Base-by-base conservation (phyloP, 1,140 invertebrate genomes). In the Bombus pyrosoma region DNA sequence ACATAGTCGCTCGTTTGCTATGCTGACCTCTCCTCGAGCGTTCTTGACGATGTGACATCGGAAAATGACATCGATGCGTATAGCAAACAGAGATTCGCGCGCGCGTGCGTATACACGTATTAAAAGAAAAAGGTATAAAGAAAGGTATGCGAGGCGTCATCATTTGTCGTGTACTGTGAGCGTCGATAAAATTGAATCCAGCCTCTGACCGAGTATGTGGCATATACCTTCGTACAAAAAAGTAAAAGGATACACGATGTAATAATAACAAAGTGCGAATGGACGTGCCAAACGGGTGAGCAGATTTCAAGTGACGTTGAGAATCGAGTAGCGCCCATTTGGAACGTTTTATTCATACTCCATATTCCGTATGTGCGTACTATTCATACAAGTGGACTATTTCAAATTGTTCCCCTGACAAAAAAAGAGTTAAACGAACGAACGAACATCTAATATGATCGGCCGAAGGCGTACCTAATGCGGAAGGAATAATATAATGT, bases 11-110 rank as follows among this genome's bases (percentile, higher is more conserved):
- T 82, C 83, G 34, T 88, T 88, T 74, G 41, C 41, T 53, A 43
- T 62, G 71, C 75, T 43, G 76, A 85, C 39, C 82, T 91, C 87
- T 91, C 89, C 89, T 90, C 81, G 86, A 91, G 66, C 75, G 62
- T 90, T 90, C 47, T 88, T 82, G 74, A 66, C 85, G 62, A 85
- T 84, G 74, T 76, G 69, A 84, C 64, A 73, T 59, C 66, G 28
- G 41, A 72, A 59, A 78, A 83, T 66, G 62, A 77, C 72, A 59
- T 41, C 41, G 83, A 79, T 59, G 77, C 43, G 41, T 82, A 74
- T 71, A 72, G 62, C 43, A 80, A 64, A 87, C 37, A 83, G 15
- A 73, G 9, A 78, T 9, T 66, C 69, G 59, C 3, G 69, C 28
- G n/a, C 25, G 57, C 10, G 64, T 37, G 64, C 34, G 43, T 18